Evolutionary conservation across 1,140 invertebrate genomes (phyloP).

Genomic region (Hormaphis cornu): DNA sequence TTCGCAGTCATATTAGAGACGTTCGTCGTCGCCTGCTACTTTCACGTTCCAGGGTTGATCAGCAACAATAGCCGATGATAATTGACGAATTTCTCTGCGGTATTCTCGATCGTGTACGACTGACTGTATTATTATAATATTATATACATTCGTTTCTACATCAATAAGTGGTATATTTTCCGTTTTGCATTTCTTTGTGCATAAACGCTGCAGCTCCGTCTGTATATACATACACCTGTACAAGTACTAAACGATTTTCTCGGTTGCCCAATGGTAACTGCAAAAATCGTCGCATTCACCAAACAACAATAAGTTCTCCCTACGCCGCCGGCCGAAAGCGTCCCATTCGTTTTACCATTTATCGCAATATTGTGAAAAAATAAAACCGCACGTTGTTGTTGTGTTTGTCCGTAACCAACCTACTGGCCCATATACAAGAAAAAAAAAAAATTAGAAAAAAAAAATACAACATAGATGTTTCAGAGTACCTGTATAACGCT

Average conservation of each 20-base stretch:
- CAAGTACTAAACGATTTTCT: neutral
- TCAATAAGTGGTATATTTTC: neutral
- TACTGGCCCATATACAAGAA: neutral
- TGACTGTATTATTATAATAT: constrained; percentile 2
- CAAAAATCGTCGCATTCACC: neutral
- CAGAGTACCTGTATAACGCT: no score
- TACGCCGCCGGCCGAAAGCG: no score
- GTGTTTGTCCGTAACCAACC: neutral
- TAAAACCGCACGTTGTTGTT: neutral
- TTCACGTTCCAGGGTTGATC: constrained; percentile 30
- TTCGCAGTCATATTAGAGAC: neutral
- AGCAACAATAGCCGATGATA: constrained; percentile 29
- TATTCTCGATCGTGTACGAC: no score
- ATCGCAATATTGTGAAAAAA: neutral
- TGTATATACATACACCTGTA: no score
- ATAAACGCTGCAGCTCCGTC: neutral
- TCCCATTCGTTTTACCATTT: neutral
- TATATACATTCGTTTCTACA: constrained; percentile 1
- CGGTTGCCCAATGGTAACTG: neutral
- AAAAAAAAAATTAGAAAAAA: neutral
- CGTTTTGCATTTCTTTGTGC: neutral
- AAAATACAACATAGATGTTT: no score
- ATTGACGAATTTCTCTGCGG: constrained; percentile 28
- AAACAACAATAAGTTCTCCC: neutral
- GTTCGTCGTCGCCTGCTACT: neutral